Base-by-base conservation (phyloP, 2,888 invertebrate species). In the Oxytorus armatus region DNA sequence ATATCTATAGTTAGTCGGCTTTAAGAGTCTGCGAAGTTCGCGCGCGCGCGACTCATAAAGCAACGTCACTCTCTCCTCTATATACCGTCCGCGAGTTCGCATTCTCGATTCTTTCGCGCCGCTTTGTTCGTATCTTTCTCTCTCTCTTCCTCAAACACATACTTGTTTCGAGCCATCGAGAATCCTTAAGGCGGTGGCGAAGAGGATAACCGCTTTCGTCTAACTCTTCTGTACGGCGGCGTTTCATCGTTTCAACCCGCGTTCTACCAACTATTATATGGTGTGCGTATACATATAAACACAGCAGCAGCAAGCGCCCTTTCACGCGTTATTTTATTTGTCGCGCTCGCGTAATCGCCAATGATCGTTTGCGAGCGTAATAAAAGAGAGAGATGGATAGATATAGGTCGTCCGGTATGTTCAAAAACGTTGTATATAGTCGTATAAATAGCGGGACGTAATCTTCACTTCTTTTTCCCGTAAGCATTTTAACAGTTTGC, bases 1-100 rank as follows among this genome's bases (percentile, higher is more conserved):
- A 86, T 85, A 84, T 83, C 84, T 86, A 78, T 83, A 80, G 68
- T 65, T 55, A 5, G 29, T 55, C 23, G 49, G 59, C 42, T 68
- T 53, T 42, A 66, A 68, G 59, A 29, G 21, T 53, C 57, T 25
- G 55, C 21, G 3, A 49, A 61, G 57, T 84, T 70, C 68, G 53
- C 65, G 59, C 85, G 84, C 84, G 85, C 83, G 83, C 86, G 85
- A 86, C 88, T 89, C 88, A 87, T 89, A 89, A 89, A 89, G 84
- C 87, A 88, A 87, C 86, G 86, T 86, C 87, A 84, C 85, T 85
- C 83, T 85, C 61, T 51, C 61, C 39, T 21, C 57, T 70, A 47
- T 77, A 63, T 69, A 36, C 11, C 63, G 77, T 18, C 61, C 72
- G 39, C 39, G 57, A 77, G 72, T 61, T 73, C 66, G 83, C 85